Evolutionary conservation across 2,888 invertebrate genomes (phyloP).

Genomic region (Ormyrus pomaceus): DNA sequence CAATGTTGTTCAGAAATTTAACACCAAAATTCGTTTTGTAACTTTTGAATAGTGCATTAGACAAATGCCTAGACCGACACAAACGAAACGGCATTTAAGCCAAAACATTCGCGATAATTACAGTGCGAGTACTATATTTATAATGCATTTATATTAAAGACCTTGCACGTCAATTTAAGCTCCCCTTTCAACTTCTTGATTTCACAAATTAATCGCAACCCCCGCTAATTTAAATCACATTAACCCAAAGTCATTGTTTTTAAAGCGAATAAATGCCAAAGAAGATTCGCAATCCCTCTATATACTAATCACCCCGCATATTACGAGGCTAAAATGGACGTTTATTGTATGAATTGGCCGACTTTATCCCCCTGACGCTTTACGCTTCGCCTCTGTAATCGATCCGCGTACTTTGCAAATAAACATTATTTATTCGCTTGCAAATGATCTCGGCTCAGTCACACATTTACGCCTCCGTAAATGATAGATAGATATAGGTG

Average conservation of each 20-base stretch:
- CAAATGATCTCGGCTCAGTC: constrained; percentile 30
- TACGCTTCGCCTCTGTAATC: constrained; percentile 6
- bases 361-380: constrained; percentile 23
- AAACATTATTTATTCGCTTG: constrained; percentile 45
- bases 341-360: constrained; percentile 9
- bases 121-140: too few relatives aligned
- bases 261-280: not conserved
- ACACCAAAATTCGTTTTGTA: too few relatives aligned
- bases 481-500: constrained; percentile 25
- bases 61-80: too few relatives aligned
- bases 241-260: not conserved
- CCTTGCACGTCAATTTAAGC: too few relatives aligned
- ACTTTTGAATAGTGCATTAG: too few relatives aligned
- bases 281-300: not conserved
- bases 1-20: too few relatives aligned
- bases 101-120: too few relatives aligned
- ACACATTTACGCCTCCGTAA: constrained; percentile 7
- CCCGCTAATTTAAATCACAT: too few relatives aligned
- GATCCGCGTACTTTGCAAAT: constrained; percentile 28
- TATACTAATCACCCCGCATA: not conserved
- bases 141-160: too few relatives aligned
- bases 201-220: too few relatives aligned
- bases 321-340: constrained; percentile 12
- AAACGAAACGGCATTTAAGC: too few relatives aligned
- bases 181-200: too few relatives aligned